phyloP scores from a whole-genome alignment of 2,797 vertebrate species.

The Pangasius krempfi region DNA sequence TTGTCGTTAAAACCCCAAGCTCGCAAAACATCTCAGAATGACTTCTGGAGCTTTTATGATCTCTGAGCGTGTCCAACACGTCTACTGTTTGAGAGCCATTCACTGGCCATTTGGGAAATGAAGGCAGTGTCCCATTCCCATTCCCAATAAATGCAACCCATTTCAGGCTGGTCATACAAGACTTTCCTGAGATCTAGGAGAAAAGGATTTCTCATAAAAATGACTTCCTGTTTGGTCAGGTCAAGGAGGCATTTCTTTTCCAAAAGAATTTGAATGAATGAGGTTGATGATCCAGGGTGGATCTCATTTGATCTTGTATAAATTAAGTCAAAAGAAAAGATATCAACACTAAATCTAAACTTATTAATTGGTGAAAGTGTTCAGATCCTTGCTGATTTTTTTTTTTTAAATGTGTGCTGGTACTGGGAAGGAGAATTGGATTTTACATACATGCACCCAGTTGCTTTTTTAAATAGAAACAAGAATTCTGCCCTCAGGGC shows the following conservation, averaged over 20 bases:
- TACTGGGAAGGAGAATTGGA: neutral
- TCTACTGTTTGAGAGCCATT: conserved; percentile 22
- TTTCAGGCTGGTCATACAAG: neutral
- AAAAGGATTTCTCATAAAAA: neutral
- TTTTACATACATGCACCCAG: too few species aligned
- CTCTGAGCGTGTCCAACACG: neutral
- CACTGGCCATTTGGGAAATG: conserved; percentile 11
- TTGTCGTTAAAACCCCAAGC: conserved; percentile 21
- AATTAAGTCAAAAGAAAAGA: neutral
- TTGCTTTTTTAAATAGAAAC: neutral
- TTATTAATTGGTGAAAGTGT: neutral
- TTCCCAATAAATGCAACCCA: neutral
- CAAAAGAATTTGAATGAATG: neutral
- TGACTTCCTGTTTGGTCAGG: neutral
- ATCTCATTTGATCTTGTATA: neutral
- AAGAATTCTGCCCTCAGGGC: neutral
- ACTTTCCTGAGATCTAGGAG: neutral
- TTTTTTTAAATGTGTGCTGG: neutral
- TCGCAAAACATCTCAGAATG: conserved; percentile 23
- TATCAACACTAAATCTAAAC: neutral
- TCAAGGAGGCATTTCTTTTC: neutral
- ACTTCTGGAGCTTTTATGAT: conserved; percentile 18
- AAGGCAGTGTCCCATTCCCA: neutral
- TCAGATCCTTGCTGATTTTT: neutral
- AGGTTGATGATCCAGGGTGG: neutral